Conservation (phyloP, 2,797 vertebrate genomes). For the Heterohyrax brucei region DNA sequence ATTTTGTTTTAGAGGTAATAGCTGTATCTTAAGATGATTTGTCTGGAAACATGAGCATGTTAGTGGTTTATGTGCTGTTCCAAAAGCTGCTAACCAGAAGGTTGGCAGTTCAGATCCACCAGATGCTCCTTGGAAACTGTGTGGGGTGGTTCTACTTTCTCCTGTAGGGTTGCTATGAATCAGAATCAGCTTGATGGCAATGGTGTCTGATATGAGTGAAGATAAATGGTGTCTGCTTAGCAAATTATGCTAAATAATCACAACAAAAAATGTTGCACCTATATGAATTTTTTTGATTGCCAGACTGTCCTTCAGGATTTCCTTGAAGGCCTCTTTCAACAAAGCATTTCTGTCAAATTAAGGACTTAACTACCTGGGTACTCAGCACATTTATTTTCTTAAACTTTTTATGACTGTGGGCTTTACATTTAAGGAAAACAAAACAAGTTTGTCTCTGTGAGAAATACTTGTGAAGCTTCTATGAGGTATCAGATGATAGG, state of each 20-base stretch:
- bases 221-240: not conserved
- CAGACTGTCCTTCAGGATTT: conserved; percentile 4
- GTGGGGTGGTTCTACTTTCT: too few species aligned
- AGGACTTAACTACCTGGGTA: conserved; percentile 4
- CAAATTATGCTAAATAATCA: conserved; percentile 27
- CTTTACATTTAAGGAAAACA: conserved; percentile 36
- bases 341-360: conserved; percentile 54
- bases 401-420: conserved; percentile 8
- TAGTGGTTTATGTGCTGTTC: conserved; percentile 12
- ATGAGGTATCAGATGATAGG: not conserved
- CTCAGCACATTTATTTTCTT: conserved; percentile 27
- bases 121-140: too few species aligned
- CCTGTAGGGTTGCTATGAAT: too few species aligned
- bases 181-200: too few species aligned
- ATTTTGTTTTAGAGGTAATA: conserved; percentile 27
- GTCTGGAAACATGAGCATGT: conserved; percentile 12
- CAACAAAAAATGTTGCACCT: not conserved
- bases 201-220: not conserved
- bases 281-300: conserved; percentile 14
- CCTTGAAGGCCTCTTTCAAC: not conserved
- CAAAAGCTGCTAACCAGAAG: too few species aligned
- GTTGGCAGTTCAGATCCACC: too few species aligned
- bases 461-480: not conserved
- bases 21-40: not conserved
- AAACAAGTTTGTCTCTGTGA: not conserved